Evolutionary conservation across 2,113 vertebrate genomes (phyloP).

Genomic region (Dicrurus megarhynchus): DNA sequence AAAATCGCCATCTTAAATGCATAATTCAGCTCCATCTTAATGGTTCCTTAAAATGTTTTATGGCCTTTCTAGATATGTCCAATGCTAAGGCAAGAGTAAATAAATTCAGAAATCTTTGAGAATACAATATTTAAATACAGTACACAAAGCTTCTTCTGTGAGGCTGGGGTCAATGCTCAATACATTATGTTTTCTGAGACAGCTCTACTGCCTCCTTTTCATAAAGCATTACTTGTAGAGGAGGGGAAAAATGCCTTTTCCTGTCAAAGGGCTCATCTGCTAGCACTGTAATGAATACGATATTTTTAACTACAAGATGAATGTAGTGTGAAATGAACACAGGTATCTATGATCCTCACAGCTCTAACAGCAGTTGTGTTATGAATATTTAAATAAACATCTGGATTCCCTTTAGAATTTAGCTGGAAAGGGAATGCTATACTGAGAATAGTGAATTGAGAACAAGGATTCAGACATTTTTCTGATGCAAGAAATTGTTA

Average conservation of each 20-base stretch:
- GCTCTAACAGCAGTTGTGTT: slow-evolving; percentile 7
- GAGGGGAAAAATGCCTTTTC: neutral
- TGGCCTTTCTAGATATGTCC: neutral
- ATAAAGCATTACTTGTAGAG: slow-evolving; percentile 38
- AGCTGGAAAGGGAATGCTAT: neutral
- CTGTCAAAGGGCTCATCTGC: slow-evolving; percentile 57
- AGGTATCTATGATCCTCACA: slow-evolving; percentile 48
- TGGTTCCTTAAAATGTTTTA: neutral
- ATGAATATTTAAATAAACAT: slow-evolving; percentile 63
- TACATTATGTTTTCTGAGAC: slow-evolving; percentile 34
- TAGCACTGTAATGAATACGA: slow-evolving; percentile 22
- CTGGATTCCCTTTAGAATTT: slow-evolving; percentile 55
- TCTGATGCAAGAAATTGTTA: neutral
- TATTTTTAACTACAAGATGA: slow-evolving; percentile 29
- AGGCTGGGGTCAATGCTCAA: slow-evolving; percentile 43
- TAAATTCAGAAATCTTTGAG: slow-evolving; percentile 38
- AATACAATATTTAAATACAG: slow-evolving; percentile 57
- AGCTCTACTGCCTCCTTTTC: neutral
- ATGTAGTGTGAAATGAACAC: slow-evolving; percentile 43
- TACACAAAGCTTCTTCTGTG: slow-evolving; percentile 54
- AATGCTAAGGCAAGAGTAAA: slow-evolving; percentile 17
- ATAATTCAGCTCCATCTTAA: neutral
- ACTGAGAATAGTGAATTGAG: neutral
- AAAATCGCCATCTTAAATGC: neutral
- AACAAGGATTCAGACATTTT: neutral